Evolutionary conservation across 1,140 invertebrate genomes (phyloP).

Genomic region (Metopolophium dirhodum): DNA sequence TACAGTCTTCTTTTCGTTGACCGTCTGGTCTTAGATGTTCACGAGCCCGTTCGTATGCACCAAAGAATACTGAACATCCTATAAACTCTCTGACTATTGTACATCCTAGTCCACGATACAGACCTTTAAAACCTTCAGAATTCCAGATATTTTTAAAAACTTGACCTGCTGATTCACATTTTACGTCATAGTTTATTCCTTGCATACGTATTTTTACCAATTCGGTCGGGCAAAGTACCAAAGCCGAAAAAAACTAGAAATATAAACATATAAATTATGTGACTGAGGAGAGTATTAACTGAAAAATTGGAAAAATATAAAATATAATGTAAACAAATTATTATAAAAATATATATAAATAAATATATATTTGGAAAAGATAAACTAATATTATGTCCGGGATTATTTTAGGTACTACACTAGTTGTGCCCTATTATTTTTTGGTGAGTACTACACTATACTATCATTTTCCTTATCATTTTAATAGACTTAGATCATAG

Average conservation of each 20-base stretch:
- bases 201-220: conserved; percentile 97
- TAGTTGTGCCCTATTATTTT: too few relatives aligned
- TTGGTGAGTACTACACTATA: too few relatives aligned
- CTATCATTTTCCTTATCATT: too few relatives aligned
- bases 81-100: conserved; percentile 97
- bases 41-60: conserved; percentile 88
- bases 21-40: conserved; percentile 71
- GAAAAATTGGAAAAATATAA: background rate
- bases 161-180: too few relatives aligned
- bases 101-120: conserved; percentile 88
- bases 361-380: too few relatives aligned
- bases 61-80: conserved; percentile 98
- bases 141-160: conserved; percentile 81
- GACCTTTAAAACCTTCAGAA: conserved; percentile 79
- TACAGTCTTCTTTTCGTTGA: conserved; percentile 74
- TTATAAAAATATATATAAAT: too few relatives aligned
- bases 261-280: background rate
- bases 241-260: conserved; percentile 85
- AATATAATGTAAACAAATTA: too few relatives aligned
- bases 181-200: conserved; percentile 80
- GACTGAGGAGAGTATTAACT: background rate
- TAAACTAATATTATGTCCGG: too few relatives aligned
- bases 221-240: conserved; percentile 96
- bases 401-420: too few relatives aligned
- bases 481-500: too few relatives aligned